Evolutionary conservation across 2,113 vertebrate genomes (phyloP).

Genomic region (Thamnophis sirtalis): DNA sequence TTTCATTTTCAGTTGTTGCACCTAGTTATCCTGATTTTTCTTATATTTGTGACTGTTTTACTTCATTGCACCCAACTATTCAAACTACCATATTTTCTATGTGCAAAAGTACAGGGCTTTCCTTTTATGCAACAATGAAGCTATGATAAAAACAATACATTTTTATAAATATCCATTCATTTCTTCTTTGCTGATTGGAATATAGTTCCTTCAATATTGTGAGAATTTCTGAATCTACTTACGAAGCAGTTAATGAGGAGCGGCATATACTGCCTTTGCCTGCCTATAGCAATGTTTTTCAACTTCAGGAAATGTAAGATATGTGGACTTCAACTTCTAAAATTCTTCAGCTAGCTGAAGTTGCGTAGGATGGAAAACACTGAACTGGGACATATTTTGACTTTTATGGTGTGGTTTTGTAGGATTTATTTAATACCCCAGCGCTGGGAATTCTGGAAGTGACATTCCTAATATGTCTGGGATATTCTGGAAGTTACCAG

Average conservation of each 20-base stretch:
- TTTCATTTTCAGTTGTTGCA: background rate
- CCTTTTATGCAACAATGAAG: background rate
- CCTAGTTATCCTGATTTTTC: background rate
- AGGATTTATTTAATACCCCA: background rate
- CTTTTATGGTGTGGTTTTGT: background rate
- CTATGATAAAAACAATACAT: background rate
- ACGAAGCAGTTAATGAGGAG: background rate
- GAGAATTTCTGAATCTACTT: background rate
- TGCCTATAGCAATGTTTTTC: background rate
- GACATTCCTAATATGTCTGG: background rate
- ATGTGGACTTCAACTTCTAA: background rate
- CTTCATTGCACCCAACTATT: background rate
- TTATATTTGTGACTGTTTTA: background rate
- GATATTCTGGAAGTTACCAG: background rate
- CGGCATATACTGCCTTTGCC: background rate
- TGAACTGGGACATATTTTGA: background rate
- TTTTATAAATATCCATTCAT: background rate
- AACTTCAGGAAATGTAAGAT: background rate
- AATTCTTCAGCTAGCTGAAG: background rate
- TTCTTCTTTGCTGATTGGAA: background rate
- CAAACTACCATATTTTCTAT: background rate
- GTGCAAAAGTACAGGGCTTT: background rate
- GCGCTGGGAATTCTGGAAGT: background rate
- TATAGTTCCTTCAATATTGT: background rate
- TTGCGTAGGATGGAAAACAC: background rate